These are phyloP conservation scores for Anoncus sp. DNA, from an alignment of 2,888 invertebrate species.

Conservation along the genomic window DNA sequence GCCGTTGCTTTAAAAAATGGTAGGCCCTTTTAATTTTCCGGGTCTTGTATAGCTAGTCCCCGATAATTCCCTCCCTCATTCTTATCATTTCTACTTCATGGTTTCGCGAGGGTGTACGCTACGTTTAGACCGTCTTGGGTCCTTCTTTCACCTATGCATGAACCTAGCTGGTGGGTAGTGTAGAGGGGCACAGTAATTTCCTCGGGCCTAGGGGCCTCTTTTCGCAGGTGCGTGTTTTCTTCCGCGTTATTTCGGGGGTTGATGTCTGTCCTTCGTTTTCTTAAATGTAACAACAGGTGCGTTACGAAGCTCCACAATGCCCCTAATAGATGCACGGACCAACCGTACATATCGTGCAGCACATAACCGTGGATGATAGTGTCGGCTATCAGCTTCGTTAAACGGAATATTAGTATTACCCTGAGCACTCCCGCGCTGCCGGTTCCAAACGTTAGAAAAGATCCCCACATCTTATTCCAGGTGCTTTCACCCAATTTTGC, in stretches of 20 bases:
- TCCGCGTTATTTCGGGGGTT: too few species aligned
- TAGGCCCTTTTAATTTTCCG: too few species aligned
- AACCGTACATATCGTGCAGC: conserved; percentile 40
- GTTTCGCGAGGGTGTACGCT: too few species aligned
- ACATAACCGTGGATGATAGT: conserved; percentile 37
- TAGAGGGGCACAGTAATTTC: not conserved
- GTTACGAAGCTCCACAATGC: conserved; percentile 42
- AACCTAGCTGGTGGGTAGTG: not conserved
- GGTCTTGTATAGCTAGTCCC: too few species aligned
- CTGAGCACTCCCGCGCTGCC: conserved; percentile 35
- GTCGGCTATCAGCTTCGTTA: conserved; percentile 24
- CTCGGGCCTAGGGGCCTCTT: not conserved
- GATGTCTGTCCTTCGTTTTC: not conserved
- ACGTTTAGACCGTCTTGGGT: too few species aligned
- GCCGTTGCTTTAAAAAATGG: too few species aligned
- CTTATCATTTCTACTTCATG: too few species aligned
- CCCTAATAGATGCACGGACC: conserved; percentile 25
- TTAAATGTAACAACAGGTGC: conserved; percentile 16
- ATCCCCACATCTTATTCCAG: conserved; percentile 10
- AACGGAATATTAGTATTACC: conserved; percentile 19
- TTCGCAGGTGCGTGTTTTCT: too few species aligned
- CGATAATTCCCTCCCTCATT: too few species aligned
- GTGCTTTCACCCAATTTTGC: conserved; percentile 3
- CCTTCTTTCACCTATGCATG: too few species aligned
- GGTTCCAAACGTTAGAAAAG: conserved; percentile 30